phyloP scores from a whole-genome alignment of 1,140 invertebrate species.

The Cotesia glomerata region DNA sequence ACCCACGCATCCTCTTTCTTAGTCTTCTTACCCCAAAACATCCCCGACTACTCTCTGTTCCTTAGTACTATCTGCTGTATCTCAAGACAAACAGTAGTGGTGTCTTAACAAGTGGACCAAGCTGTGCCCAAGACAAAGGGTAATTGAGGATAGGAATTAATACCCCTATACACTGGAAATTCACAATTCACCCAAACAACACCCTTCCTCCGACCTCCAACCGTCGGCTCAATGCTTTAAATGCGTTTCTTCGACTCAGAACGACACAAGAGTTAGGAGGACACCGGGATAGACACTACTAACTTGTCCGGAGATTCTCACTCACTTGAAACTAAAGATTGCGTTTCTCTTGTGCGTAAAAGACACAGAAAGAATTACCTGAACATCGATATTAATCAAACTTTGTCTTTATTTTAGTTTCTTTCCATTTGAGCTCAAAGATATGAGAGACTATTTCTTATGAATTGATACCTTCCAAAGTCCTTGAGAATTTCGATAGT shows the following conservation, averaged over 20 bases:
- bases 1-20: background rate
- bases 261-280: too few species aligned
- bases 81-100: slow-evolving; percentile 65
- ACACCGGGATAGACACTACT: too few species aligned
- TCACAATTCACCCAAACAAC: background rate
- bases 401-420: too few species aligned
- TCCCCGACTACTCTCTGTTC: background rate
- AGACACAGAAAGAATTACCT: background rate
- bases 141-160: slow-evolving; percentile 66
- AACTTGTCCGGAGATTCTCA: background rate
- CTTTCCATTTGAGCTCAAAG: too few species aligned
- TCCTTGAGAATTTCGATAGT: slow-evolving; percentile 6
- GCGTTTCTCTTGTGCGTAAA: too few species aligned
- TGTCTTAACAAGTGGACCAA: slow-evolving; percentile 66
- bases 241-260: too few species aligned
- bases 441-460: too few species aligned
- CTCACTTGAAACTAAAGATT: background rate
- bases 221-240: too few species aligned
- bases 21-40: background rate
- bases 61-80: slow-evolving; percentile 35
- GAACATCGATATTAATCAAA: background rate
- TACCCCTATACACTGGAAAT: slow-evolving; percentile 51
- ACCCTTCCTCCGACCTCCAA: too few species aligned
- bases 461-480: too few species aligned
- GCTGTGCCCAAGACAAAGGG: slow-evolving; percentile 65